phyloP scores from a whole-genome alignment of 2,888 invertebrate species.

The Euproctis similis region DNA sequence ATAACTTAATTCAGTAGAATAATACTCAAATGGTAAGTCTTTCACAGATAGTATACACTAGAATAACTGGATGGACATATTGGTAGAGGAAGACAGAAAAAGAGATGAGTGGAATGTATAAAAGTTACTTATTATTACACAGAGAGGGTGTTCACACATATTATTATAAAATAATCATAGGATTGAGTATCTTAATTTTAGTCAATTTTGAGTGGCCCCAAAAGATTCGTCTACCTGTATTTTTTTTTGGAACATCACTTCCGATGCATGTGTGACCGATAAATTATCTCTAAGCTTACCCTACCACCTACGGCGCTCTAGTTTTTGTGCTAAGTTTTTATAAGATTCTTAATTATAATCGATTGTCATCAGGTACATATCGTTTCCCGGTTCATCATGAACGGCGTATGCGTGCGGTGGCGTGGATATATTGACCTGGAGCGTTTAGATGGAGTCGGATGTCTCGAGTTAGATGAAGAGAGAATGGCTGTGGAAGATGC shows the following conservation, averaged over 20 bases:
- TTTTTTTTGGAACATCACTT: conserved; percentile 25
- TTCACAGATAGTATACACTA: too few relatives aligned
- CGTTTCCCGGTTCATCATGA: conserved; percentile 95
- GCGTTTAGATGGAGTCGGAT: conserved; percentile 94
- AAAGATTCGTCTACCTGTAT: conserved; percentile 16
- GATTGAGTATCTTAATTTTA: too few relatives aligned
- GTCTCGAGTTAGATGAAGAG: conserved; percentile 94
- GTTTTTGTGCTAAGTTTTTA: conserved; percentile 38
- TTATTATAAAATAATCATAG: too few relatives aligned
- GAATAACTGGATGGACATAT: too few relatives aligned
- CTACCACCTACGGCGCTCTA: conserved; percentile 44
- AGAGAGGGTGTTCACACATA: too few relatives aligned
- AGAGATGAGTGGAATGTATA: too few relatives aligned
- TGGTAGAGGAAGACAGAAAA: too few relatives aligned
- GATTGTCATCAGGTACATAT: conserved; percentile 89
- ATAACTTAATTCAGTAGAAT: too few relatives aligned
- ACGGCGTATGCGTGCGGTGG: conserved; percentile 98
- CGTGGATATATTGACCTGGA: conserved; percentile 95
- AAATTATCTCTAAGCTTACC: conserved; percentile 28
- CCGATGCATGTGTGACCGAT: conserved; percentile 37
- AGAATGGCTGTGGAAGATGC: conserved; percentile 93
- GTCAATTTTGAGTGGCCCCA: background rate
- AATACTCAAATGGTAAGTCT: too few relatives aligned
- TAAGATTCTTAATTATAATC: conserved; percentile 12
- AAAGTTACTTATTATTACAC: too few relatives aligned